phyloP scores from a whole-genome alignment of 2,888 invertebrate species.

The Limnephilus rhombicus region DNA sequence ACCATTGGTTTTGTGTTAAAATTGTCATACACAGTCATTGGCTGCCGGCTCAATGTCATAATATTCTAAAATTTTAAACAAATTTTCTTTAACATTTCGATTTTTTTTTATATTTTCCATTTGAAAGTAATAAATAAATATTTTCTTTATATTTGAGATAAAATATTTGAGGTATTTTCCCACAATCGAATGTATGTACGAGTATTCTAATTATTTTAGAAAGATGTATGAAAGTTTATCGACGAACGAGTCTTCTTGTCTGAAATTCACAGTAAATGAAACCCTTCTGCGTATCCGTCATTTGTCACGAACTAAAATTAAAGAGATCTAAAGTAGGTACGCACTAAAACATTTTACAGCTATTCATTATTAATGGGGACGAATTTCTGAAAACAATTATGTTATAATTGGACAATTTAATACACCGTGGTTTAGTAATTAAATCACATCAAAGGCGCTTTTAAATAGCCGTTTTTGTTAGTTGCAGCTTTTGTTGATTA shows the following conservation, averaged over 20 bases:
- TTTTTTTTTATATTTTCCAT: neutral
- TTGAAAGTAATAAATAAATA: too few relatives aligned
- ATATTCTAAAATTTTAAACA: neutral
- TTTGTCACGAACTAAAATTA: neutral
- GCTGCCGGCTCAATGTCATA: neutral
- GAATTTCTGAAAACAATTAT: neutral
- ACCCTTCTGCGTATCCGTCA: neutral
- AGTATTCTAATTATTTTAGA: too few relatives aligned
- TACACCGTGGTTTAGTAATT: too few relatives aligned
- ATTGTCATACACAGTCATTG: neutral
- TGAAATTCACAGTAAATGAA: neutral
- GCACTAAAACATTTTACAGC: neutral
- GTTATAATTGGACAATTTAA: neutral
- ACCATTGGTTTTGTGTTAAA: neutral
- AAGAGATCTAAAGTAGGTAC: neutral
- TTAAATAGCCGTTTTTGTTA: too few relatives aligned
- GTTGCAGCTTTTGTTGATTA: too few relatives aligned
- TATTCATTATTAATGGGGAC: neutral
- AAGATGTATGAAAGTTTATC: too few relatives aligned
- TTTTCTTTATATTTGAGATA: too few relatives aligned
- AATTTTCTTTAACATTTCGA: too few relatives aligned
- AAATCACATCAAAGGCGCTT: too few relatives aligned
- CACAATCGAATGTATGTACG: too few relatives aligned
- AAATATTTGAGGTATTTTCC: too few relatives aligned
- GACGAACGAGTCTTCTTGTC: too few relatives aligned